Evolutionary conservation across 2,797 vertebrate species (phyloP), one percentile per base, ranked within the genome.

Genomic region (Coccyzus lansbergi): DNA sequence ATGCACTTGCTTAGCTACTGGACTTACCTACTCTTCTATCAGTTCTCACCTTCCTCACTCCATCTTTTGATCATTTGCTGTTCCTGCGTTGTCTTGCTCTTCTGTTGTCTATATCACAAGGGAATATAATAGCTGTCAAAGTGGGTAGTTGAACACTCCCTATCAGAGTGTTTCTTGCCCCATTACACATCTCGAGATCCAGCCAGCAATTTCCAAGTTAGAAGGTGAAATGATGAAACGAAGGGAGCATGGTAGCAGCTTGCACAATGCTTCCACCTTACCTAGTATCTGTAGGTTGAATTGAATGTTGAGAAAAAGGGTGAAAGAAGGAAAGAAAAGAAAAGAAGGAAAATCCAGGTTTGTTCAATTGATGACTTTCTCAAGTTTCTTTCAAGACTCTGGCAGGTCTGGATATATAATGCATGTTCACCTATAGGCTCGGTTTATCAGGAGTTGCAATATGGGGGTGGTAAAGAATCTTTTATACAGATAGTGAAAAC

Each of bases 111-210:
- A 46, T 82, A 10, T 67, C 77, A 38, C 18, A 49, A 31, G 19
- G 40, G 34, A 68, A 26, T 44, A 17, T 33, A 48, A 31, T 8
- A 36, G 2, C 3, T 62, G 29, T 56, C 21, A 29, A 24, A 78
- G 58, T 26, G 53, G 22, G 42, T 13, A 58, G 4, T 6, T 86
- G 33, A 93, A 68, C 25, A 19, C n/a, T 78, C 18, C 20, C 34
- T 44, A 26, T 42, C 40, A 21, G 71, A 56, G 31, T 7, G 36
- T 72, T 67, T 26, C 55, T 83, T 85, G 42, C 29, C 18, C 67
- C 0, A 19, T 65, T 55, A 7, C 0, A 0, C 0, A 1, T 24
- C 38, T 69, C 46, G 26, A 46, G 65, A 38, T 69, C 46, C 67
- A 64, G 42, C 16, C 55, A 62, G 26, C 31, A 48, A 21, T 42